Evolutionary conservation across 2,113 vertebrate genomes (phyloP).

Genomic region (Australoheros scitulus): DNA sequence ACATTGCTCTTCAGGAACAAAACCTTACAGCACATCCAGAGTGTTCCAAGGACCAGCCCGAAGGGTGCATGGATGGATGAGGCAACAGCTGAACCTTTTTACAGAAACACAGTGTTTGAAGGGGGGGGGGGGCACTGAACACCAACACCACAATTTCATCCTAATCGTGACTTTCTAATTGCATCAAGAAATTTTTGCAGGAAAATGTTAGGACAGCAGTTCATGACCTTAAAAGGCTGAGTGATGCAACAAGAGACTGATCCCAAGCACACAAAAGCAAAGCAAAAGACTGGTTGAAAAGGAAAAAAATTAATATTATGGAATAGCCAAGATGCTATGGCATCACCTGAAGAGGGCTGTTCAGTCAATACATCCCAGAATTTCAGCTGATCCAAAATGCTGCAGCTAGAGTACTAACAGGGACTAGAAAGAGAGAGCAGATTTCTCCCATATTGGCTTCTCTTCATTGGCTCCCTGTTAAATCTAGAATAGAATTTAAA

Average conservation of each 20-base stretch:
- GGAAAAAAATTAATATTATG: neutral
- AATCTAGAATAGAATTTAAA: too few species aligned
- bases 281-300: neutral
- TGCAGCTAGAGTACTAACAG: too few species aligned
- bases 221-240: accelerated
- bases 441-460: too few species aligned
- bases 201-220: neutral
- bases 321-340: neutral
- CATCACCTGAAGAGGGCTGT: neutral
- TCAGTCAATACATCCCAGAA: neutral
- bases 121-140: too few species aligned
- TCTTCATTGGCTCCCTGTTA: too few species aligned
- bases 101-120: neutral
- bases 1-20: neutral
- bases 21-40: neutral
- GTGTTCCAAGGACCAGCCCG: neutral
- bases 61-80: neutral
- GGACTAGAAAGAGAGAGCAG: too few species aligned
- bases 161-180: neutral
- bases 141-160: neutral
- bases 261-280: neutral
- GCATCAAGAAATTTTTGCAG: neutral
- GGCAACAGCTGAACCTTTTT: neutral
- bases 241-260: neutral
- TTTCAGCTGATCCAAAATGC: too few species aligned